Evolutionary conservation across 2,888 invertebrate species (phyloP).

Genomic region (Limnephilus marmoratus): DNA sequence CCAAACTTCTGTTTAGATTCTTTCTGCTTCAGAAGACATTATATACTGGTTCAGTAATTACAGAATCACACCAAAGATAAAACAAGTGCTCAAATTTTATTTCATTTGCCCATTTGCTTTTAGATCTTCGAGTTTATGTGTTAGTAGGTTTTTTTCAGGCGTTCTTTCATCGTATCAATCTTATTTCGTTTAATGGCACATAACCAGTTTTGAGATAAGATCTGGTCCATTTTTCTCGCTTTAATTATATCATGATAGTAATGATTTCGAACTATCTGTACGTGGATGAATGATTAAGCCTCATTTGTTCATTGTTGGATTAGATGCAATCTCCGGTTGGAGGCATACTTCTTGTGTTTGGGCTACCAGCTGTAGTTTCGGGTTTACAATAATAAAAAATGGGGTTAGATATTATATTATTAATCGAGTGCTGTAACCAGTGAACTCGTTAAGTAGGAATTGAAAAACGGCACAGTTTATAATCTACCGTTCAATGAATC

Average conservation of each 20-base stretch:
- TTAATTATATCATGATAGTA: slow-evolving; percentile 9
- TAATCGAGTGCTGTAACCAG: neutral
- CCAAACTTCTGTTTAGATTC: neutral
- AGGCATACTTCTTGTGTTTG: neutral
- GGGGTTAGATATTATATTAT: neutral
- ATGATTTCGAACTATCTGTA: neutral
- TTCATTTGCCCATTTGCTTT: neutral
- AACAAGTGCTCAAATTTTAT: neutral
- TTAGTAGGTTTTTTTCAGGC: neutral
- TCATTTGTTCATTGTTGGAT: neutral
- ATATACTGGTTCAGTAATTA: neutral
- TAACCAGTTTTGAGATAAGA: neutral
- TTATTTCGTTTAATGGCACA: slow-evolving; percentile 18
- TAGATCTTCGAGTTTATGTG: slow-evolving; percentile 3
- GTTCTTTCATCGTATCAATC: neutral
- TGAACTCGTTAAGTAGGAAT: neutral
- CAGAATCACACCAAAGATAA: neutral
- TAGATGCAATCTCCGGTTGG: neutral
- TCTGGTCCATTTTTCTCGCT: slow-evolving; percentile 6
- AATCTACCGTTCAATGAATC: neutral
- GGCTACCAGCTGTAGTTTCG: neutral
- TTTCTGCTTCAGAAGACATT: neutral
- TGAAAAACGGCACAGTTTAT: neutral
- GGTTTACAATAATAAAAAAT: neutral
- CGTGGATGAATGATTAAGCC: neutral